Conservation (phyloP, 2,888 invertebrate genomes). For the Eudemis profundana region DNA sequence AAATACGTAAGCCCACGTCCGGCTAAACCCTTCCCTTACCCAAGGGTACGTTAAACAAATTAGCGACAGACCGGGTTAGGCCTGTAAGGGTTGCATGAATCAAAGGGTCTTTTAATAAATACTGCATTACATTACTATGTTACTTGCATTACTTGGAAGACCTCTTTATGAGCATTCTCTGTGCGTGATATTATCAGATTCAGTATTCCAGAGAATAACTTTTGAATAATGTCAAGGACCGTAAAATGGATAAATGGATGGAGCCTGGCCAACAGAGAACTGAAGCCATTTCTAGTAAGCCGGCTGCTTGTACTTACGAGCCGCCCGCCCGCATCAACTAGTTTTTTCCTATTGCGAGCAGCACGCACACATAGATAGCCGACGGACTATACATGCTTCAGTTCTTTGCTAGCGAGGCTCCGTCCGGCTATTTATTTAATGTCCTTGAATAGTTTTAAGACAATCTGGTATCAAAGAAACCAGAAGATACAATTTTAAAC, state of each 20-base stretch:
- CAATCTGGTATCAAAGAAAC: slow-evolving; percentile 5
- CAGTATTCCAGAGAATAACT: too few species aligned
- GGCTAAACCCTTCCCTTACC: neutral
- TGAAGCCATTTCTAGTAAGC: too few species aligned
- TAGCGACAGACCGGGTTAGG: neutral
- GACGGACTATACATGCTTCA: too few species aligned
- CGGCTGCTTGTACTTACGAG: too few species aligned
- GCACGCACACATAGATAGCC: too few species aligned
- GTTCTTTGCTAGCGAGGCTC: too few species aligned
- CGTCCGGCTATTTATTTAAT: neutral
- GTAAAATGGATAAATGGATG: too few species aligned
- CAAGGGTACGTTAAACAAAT: neutral
- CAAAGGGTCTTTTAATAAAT: slow-evolving; percentile 1
- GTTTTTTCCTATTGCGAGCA: too few species aligned
- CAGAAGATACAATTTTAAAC: neutral
- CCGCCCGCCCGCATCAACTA: too few species aligned
- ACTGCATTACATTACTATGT: neutral
- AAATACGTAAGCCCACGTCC: neutral
- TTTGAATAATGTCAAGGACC: too few species aligned
- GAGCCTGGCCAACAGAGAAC: too few species aligned
- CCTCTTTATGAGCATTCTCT: neutral
- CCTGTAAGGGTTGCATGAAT: neutral
- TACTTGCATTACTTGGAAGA: neutral
- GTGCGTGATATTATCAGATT: too few species aligned
- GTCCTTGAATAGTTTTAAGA: neutral